phyloP scores from a whole-genome alignment of 2,113 vertebrate genomes.

The Narcine bancroftii region DNA sequence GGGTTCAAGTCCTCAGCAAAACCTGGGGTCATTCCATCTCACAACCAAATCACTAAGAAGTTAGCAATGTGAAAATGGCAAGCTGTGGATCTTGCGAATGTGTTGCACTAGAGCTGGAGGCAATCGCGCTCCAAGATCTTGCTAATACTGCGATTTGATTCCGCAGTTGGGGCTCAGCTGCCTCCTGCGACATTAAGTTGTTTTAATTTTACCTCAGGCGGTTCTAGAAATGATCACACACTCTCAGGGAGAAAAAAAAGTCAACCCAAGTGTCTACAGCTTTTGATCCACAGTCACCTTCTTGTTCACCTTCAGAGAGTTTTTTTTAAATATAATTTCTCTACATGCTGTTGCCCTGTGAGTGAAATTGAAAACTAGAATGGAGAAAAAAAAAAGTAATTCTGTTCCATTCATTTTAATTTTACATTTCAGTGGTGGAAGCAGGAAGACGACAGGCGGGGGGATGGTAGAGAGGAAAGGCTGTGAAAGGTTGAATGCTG shows the following conservation, averaged over 20 bases:
- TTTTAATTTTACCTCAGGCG: constrained; percentile 8
- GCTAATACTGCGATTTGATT: background rate
- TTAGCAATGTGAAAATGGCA: background rate
- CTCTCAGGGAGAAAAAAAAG: background rate
- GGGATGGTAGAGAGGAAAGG: background rate
- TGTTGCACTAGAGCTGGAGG: background rate
- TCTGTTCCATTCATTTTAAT: background rate
- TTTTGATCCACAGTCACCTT: constrained; percentile 10
- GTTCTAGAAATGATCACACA: background rate
- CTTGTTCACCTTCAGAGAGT: background rate
- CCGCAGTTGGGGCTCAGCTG: background rate
- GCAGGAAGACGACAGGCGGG: background rate
- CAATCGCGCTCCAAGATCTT: background rate
- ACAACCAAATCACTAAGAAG: background rate
- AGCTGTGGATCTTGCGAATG: background rate
- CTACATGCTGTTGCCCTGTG: background rate
- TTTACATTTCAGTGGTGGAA: background rate
- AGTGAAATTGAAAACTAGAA: background rate
- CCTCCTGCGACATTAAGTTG: background rate
- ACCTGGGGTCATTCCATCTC: background rate
- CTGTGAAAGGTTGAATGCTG: background rate
- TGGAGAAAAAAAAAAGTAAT: background rate
- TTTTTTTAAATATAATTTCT: background rate
- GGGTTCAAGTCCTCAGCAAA: too few species aligned
- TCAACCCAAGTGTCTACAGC: background rate